phyloP scores from a whole-genome alignment of 2,888 invertebrate genomes.

The Xylota segnis region DNA sequence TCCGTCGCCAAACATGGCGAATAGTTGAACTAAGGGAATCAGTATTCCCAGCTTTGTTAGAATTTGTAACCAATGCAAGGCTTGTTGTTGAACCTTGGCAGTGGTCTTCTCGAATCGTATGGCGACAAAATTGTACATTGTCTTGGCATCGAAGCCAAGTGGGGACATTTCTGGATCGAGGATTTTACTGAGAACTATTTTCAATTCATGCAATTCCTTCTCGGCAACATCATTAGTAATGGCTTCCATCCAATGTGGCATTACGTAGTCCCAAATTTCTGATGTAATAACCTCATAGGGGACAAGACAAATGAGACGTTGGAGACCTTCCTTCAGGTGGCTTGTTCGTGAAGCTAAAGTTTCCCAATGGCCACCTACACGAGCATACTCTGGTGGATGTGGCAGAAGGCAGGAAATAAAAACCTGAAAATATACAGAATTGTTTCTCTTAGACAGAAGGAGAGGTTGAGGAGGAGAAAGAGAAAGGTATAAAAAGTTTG shows the following conservation, averaged over 20 bases:
- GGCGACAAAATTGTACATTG: conserved; percentile 97
- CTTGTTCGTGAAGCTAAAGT: conserved; percentile 93
- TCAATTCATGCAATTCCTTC: conserved; percentile 93
- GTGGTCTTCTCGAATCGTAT: conserved; percentile 92
- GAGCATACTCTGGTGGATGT: conserved; percentile 97
- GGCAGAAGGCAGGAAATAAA: conserved; percentile 97
- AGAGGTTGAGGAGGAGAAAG: neutral
- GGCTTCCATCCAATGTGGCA: conserved; percentile 99
- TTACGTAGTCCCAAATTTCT: conserved; percentile 98
- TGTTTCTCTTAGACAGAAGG: neutral
- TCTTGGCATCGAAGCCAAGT: conserved; percentile 96
- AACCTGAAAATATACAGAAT: conserved; percentile 76
- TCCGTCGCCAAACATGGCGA: conserved; percentile 95
- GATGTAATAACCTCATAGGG: conserved; percentile 99
- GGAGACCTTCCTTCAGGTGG: conserved; percentile 97
- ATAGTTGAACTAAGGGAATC: conserved; percentile 93
- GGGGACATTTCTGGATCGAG: conserved; percentile 98
- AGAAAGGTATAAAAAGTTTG: neutral
- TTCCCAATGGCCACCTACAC: conserved; percentile 99
- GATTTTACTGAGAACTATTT: conserved; percentile 95
- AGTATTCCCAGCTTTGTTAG: conserved; percentile 95
- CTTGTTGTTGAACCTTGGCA: conserved; percentile 94
- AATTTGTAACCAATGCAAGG: conserved; percentile 94
- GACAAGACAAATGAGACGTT: conserved; percentile 96
- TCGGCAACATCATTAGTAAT: conserved; percentile 96